These are phyloP conservation scores for Steinernema carpocapsae DNA, from an alignment of 2,888 invertebrate species.

Conservation along the genomic window DNA sequence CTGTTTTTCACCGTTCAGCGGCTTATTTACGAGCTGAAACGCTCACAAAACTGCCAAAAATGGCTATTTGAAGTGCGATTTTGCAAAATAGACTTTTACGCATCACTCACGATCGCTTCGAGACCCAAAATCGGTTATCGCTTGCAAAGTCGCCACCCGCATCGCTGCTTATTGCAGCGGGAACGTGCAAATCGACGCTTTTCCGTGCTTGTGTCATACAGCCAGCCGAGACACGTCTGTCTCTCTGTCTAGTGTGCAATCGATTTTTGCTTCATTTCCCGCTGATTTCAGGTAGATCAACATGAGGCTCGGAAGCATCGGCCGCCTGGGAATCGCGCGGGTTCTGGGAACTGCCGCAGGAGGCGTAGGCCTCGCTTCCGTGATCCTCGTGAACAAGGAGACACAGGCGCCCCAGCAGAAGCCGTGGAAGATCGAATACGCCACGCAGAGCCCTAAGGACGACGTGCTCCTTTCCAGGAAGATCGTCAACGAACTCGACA, in stretches of 20 bases:
- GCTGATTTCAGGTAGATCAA: not conserved
- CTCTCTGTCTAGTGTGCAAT: not conserved
- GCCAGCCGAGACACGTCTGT: not conserved
- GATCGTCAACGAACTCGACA: conserved; percentile 63
- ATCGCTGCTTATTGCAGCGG: too few relatives aligned
- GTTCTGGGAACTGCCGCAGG: conserved; percentile 18
- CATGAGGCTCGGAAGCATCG: conserved; percentile 26
- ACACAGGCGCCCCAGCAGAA: not conserved
- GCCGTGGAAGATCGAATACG: conserved; percentile 40
- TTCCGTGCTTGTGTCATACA: not conserved
- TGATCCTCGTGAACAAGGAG: conserved; percentile 35
- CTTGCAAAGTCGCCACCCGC: too few relatives aligned
- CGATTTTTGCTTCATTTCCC: not conserved
- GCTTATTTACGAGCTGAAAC: too few relatives aligned
- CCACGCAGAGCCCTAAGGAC: conserved; percentile 37
- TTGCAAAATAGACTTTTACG: too few relatives aligned
- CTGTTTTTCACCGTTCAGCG: too few relatives aligned
- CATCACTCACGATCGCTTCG: too few relatives aligned
- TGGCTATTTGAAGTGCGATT: too few relatives aligned
- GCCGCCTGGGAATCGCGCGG: conserved; percentile 18
- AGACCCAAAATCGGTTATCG: too few relatives aligned
- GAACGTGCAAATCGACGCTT: not conserved
- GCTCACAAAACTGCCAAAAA: too few relatives aligned
- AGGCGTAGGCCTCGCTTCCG: conserved; percentile 37
- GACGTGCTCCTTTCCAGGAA: conserved; percentile 46